Evolutionary conservation across 2,888 invertebrate species (phyloP).

Genomic region (Cremastinae sp.): DNA sequence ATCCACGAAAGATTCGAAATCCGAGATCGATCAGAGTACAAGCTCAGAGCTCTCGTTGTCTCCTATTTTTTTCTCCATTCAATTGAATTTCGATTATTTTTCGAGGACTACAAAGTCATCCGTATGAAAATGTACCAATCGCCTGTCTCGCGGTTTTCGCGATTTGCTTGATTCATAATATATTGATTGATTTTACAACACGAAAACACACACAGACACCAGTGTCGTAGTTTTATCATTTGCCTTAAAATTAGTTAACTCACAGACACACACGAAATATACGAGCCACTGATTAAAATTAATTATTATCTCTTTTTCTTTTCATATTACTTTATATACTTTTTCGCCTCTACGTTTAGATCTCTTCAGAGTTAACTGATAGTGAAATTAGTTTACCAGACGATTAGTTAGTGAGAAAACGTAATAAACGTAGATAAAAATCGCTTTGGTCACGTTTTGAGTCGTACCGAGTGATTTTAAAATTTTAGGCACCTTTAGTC

Average conservation of each 20-base stretch:
- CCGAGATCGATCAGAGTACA: slow-evolving; percentile 39
- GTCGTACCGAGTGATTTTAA: slow-evolving; percentile 62
- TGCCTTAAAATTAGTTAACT: slow-evolving; percentile 45
- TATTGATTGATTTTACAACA: background rate
- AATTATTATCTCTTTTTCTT: slow-evolving; percentile 18
- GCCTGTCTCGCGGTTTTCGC: slow-evolving; percentile 54
- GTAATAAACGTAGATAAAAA: slow-evolving; percentile 59
- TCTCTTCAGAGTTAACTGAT: slow-evolving; percentile 31
- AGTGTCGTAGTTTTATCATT: slow-evolving; percentile 51
- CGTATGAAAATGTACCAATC: slow-evolving; percentile 59
- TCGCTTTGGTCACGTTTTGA: slow-evolving; percentile 60
- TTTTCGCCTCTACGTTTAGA: slow-evolving; percentile 2
- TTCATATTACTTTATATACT: slow-evolving; percentile 10
- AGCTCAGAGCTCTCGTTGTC: slow-evolving; percentile 19
- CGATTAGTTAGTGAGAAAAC: slow-evolving; percentile 54
- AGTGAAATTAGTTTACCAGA: slow-evolving; percentile 38
- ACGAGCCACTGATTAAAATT: slow-evolving; percentile 37
- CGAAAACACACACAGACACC: slow-evolving; percentile 18
- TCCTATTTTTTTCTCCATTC: slow-evolving; percentile 1
- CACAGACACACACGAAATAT: slow-evolving; percentile 44
- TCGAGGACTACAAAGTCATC: slow-evolving; percentile 48
- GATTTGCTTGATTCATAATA: slow-evolving; percentile 48
- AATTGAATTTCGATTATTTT: slow-evolving; percentile 32
- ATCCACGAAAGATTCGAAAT: slow-evolving; percentile 39
- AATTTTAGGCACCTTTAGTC: slow-evolving; percentile 48